phyloP scores from a whole-genome alignment of 2,888 invertebrate species.

The Schizaphis graminum region DNA sequence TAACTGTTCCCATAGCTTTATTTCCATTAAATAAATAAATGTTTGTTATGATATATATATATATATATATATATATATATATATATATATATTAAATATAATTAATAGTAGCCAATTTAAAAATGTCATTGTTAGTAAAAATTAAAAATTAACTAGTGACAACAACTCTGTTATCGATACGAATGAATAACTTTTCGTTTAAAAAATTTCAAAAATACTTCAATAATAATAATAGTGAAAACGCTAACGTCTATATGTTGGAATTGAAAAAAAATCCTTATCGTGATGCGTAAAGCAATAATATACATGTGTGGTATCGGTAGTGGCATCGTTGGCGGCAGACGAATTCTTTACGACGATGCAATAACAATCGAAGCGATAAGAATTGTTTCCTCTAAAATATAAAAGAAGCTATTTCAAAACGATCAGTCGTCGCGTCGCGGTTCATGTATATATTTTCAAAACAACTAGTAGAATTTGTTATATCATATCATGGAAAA shows the following conservation, averaged over 20 bases:
- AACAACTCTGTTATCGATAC: not conserved
- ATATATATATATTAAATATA: not conserved
- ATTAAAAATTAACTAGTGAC: not conserved
- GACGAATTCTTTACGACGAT: not conserved
- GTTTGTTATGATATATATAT: not conserved
- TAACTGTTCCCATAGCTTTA: not conserved
- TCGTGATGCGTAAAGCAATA: not conserved
- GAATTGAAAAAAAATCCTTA: slow-evolving; percentile 15
- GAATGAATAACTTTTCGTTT: not conserved
- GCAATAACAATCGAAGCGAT: not conserved
- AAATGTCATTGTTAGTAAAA: not conserved
- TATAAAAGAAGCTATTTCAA: slow-evolving; percentile 29
- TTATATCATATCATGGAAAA: not conserved
- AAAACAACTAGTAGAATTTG: not conserved
- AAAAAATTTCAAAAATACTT: not conserved
- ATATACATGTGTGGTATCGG: not conserved
- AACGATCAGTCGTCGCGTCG: not conserved
- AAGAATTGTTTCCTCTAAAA: not conserved
- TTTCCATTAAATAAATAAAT: not conserved
- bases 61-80: too few species aligned
- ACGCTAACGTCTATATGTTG: not conserved
- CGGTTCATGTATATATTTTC: not conserved
- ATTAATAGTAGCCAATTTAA: not conserved
- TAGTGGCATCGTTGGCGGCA: not conserved
- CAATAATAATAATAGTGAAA: not conserved